phyloP scores from a whole-genome alignment of 2,888 invertebrate species.

The Cylloceria caligata region DNA sequence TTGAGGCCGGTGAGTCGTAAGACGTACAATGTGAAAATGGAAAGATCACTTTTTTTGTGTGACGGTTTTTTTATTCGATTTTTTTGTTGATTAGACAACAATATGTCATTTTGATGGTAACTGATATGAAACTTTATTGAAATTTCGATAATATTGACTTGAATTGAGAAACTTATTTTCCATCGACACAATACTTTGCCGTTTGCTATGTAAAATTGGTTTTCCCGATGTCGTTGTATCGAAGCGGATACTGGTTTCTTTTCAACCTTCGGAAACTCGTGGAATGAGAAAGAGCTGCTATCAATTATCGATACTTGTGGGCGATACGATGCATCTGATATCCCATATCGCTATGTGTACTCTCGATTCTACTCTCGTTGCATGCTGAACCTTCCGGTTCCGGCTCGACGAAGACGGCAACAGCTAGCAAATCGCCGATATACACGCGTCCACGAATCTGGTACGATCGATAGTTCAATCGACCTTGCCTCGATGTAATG shows the following conservation, averaged over 20 bases:
- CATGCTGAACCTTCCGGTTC: constrained; percentile 53
- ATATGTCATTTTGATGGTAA: not conserved
- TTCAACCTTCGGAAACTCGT: constrained; percentile 11
- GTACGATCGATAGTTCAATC: constrained; percentile 67
- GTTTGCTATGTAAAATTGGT: constrained; percentile 6
- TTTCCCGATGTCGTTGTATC: not conserved
- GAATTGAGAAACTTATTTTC: not conserved
- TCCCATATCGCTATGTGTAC: constrained; percentile 10
- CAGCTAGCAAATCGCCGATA: not conserved
- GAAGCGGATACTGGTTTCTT: constrained; percentile 14
- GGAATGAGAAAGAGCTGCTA: constrained; percentile 32
- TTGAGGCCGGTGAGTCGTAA: constrained; percentile 46
- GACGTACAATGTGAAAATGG: constrained; percentile 1
- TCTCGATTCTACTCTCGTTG: constrained; percentile 27
- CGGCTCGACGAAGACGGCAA: constrained; percentile 37
- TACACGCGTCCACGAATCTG: constrained; percentile 43
- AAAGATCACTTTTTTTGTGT: not conserved
- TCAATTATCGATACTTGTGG: constrained; percentile 66
- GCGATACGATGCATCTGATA: constrained; percentile 16
- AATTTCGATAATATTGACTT: not conserved
- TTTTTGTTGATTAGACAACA: not conserved
- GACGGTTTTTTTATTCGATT: not conserved
- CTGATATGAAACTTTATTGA: constrained; percentile 1
- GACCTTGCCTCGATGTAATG: constrained; percentile 63
- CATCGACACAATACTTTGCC: not conserved